Evolutionary conservation across 2,797 vertebrate genomes (phyloP).

Genomic region (Oreonectes daqikongensis): DNA sequence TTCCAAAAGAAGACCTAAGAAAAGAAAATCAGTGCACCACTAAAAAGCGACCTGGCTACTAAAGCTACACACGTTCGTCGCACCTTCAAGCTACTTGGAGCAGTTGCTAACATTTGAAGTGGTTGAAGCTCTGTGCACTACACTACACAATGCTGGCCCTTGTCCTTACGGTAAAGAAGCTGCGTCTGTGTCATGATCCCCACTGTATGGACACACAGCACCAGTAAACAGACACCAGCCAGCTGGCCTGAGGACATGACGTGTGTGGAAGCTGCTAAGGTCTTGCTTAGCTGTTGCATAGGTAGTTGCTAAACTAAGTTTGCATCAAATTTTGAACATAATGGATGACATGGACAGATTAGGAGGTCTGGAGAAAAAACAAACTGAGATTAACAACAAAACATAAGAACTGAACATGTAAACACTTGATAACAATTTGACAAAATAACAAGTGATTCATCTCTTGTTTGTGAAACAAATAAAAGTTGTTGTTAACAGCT

Average conservation of each 20-base stretch:
- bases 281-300: constrained; percentile 49
- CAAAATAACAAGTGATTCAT: not conserved
- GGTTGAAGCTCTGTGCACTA: not conserved
- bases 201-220: constrained; percentile 30
- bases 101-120: constrained; percentile 30
- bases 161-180: constrained; percentile 7
- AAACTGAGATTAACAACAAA: not conserved
- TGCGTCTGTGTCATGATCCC: constrained; percentile 20
- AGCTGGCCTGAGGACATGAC: constrained; percentile 42
- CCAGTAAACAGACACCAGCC: constrained; percentile 34
- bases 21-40: constrained; percentile 26
- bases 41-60: constrained; percentile 33
- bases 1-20: not conserved
- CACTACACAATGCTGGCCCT: constrained; percentile 22
- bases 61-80: constrained; percentile 14
- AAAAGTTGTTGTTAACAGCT: not conserved
- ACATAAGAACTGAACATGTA: not conserved
- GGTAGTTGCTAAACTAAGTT: constrained; percentile 47
- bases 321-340: constrained; percentile 19
- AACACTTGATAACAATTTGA: not conserved
- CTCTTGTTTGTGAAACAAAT: not conserved
- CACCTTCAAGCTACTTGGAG: constrained; percentile 29
- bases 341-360: constrained; percentile 1
- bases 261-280: constrained; percentile 34
- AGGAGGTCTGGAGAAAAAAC: constrained; percentile 2